These are phyloP conservation scores for Trachelus stipa DNA, from an alignment of 2,888 invertebrate genomes.

Conservation along the genomic window DNA sequence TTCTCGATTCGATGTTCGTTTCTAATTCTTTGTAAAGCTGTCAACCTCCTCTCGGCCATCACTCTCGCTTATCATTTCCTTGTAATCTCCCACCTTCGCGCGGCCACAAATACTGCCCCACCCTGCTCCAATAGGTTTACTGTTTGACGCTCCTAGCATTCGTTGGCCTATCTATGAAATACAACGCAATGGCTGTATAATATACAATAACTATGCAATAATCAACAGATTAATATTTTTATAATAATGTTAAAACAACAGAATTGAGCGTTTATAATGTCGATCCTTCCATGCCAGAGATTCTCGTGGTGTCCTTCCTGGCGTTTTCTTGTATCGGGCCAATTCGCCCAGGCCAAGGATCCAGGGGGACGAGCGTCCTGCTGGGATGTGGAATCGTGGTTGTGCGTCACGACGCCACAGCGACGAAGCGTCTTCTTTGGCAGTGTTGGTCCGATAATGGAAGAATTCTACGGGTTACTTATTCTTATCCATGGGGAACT, in stretches of 20 bases:
- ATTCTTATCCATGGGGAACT: neutral
- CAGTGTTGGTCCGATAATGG: neutral
- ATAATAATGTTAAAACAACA: constrained; percentile 35
- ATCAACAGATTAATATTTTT: constrained; percentile 43
- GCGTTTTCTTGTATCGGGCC: neutral
- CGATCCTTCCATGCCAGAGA: neutral
- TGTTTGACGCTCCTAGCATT: neutral
- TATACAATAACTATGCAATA: constrained; percentile 46
- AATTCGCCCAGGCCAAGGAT: neutral
- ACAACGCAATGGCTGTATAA: constrained; percentile 29
- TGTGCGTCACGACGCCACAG: neutral
- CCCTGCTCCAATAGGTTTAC: constrained; percentile 13
- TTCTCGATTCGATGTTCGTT: neutral
- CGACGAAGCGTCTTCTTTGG: neutral
- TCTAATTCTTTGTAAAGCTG: neutral
- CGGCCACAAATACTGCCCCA: neutral
- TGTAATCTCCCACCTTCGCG: neutral
- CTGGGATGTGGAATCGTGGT: neutral
- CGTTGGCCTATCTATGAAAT: constrained; percentile 25
- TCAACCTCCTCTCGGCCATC: neutral
- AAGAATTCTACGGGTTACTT: neutral
- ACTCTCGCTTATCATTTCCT: neutral
- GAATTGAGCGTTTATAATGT: constrained; percentile 34
- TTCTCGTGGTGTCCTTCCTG: neutral
- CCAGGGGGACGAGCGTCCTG: neutral